Evolutionary conservation across 2,113 vertebrate genomes (phyloP), one percentile per base, ranked within the genome.

Genomic region (Xenopus borealis): DNA sequence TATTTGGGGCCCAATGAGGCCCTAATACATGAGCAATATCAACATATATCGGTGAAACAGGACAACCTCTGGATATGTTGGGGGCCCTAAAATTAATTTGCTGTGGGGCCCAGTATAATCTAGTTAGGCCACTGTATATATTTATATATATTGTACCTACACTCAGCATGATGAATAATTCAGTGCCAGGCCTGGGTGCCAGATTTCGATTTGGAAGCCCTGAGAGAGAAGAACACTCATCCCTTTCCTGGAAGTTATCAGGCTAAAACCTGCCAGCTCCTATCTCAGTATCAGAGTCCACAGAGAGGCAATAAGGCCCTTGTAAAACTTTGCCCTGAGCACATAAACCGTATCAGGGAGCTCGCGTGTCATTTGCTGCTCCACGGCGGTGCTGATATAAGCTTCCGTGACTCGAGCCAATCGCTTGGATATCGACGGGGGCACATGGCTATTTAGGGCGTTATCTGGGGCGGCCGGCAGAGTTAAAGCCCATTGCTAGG

Each of bases 241-340:
- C 33, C 57, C 46, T 75, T 53, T 40, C 45, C 45, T 52, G 72
- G 66, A 69, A 84, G 82, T 90, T 89, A 89, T 89, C 86, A 80
- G 50, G 81, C 78, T 57, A 52, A 78, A 86, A 88, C 85, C 83
- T 86, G 65, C 57, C 69, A 46, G 62, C 79, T 83, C 73, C 82
- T 81, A 85, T 45, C 63, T 78, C 68, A 81, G 81, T 78, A 79
- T 18, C 81, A 68, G 78, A 82, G 83, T 85, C 84, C 83, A 81
- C 45, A 2, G 47, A 0, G 1, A 70, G 73, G 86, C 82, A 87
- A 84, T 87, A 86, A 89, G 78, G 77, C 59, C 75, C 77, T 81
- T 83, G 87, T 90, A 90, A 91, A 90, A 89, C 89, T 89, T 85
- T 91, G 90, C 80, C 87, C 88, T 86, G 80, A 79, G 83, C 79